Conservation (phyloP, 2,797 vertebrate genomes). For the Anguilla pacifica region DNA sequence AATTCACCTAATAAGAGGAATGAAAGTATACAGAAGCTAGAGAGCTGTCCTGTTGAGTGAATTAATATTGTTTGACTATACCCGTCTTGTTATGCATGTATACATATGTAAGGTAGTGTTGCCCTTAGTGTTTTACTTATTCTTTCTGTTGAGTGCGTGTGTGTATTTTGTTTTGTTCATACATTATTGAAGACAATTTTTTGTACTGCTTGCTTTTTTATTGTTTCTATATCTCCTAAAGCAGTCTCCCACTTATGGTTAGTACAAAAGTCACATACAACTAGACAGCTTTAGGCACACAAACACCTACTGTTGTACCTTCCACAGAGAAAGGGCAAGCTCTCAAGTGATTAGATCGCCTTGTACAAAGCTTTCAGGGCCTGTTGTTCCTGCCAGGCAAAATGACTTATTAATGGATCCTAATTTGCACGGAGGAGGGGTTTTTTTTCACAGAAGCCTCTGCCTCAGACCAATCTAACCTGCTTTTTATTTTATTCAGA, state of each 20-base stretch:
- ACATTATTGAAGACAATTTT: slow-evolving; percentile 43
- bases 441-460: neutral
- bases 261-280: slow-evolving; percentile 67
- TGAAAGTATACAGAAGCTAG: neutral
- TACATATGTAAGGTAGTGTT: neutral
- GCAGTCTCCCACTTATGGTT: slow-evolving; percentile 69
- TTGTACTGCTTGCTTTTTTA: slow-evolving; percentile 54
- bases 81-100: neutral
- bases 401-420: slow-evolving; percentile 17
- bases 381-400: slow-evolving; percentile 14
- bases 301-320: slow-evolving; percentile 50
- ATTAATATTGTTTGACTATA: neutral
- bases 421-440: slow-evolving; percentile 21
- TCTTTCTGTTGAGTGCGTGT: neutral
- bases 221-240: slow-evolving; percentile 63
- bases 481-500: slow-evolving; percentile 9
- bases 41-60: neutral
- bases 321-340: slow-evolving; percentile 47
- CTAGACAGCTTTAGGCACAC: slow-evolving; percentile 65
- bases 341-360: slow-evolving; percentile 52
- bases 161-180: slow-evolving; percentile 12
- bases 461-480: slow-evolving; percentile 2
- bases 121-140: neutral
- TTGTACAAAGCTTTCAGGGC: slow-evolving; percentile 27
- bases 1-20: neutral